Evolutionary conservation across 64 coral and sea anemone genomes (phyloP).

Genomic region (Acropora tenuis): DNA sequence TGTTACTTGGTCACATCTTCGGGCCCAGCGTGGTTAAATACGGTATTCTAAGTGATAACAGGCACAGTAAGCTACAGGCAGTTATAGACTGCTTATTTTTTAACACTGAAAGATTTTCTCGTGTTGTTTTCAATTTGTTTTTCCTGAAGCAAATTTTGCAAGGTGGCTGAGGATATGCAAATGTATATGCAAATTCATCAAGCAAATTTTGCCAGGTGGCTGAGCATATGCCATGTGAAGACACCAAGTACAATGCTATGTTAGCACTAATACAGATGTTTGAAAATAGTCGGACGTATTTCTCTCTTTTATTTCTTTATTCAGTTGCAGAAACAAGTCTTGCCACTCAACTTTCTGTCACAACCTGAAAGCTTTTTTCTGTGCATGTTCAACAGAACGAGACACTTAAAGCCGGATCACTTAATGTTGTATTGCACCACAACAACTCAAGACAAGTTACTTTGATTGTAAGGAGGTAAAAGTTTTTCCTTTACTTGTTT

Average conservation of each 20-base stretch:
- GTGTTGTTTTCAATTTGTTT: no score
- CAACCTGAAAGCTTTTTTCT: not conserved
- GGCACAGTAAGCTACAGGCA: no score
- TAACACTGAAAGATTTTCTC: no score
- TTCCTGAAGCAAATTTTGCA: not conserved
- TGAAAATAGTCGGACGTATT: not conserved
- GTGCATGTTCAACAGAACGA: not conserved
- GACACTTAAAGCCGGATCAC: not conserved
- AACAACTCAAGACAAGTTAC: not conserved
- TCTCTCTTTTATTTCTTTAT: not conserved
- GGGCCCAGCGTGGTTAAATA: no score
- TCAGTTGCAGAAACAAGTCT: not conserved
- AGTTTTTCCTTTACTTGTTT: not conserved
- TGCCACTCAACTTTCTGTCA: not conserved
- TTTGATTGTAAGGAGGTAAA: slow-evolving; percentile 3
- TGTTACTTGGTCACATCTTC: no score
- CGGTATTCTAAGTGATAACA: no score
- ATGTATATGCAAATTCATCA: no score
- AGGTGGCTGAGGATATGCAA: not conserved
- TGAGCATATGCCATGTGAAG: not conserved
- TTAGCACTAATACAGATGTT: slow-evolving; percentile 1
- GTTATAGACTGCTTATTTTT: no score
- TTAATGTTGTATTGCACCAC: not conserved
- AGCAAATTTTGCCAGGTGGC: not conserved
- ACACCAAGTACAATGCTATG: not conserved